A percentile compares a stretch with the other conserved stretches of the same genome.
Conservation (phyloP, 2,797 vertebrate genomes). For the Alosa sapidissima region DNA sequence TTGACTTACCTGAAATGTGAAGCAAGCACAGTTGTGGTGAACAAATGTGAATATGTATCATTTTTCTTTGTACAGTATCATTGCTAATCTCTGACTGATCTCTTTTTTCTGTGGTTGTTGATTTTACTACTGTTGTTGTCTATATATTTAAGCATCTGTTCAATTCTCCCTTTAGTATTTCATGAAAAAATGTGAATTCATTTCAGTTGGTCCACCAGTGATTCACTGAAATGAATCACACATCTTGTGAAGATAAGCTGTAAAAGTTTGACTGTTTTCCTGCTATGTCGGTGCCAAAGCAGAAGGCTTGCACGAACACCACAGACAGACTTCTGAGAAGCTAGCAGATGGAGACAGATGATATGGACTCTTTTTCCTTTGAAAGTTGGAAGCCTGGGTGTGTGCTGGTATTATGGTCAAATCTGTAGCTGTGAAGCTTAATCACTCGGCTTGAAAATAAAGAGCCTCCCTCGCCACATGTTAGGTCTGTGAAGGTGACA, state of each 20-base stretch:
- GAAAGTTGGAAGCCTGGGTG: neutral
- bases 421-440: constrained; percentile 1
- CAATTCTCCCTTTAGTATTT: neutral
- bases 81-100: neutral
- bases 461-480: neutral
- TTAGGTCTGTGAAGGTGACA: neutral
- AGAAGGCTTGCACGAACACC: neutral
- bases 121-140: neutral
- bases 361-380: constrained; percentile 1
- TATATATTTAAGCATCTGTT: neutral
- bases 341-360: constrained; percentile 19
- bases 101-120: neutral
- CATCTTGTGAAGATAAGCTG: neutral
- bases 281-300: neutral
- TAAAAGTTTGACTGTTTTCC: neutral
- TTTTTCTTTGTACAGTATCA: no score
- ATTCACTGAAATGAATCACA: constrained; percentile 1
- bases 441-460: neutral
- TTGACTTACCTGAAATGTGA: neutral
- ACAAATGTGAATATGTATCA: neutral
- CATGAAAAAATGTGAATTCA: no score
- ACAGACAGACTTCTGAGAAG: neutral
- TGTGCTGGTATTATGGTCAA: neutral
- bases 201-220: neutral
- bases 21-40: neutral